A percentile compares a stretch with the other conserved stretches of the same genome.
phyloP scores from a whole-genome alignment of 1,140 invertebrate genomes.

The Conus ventricosus region DNA sequence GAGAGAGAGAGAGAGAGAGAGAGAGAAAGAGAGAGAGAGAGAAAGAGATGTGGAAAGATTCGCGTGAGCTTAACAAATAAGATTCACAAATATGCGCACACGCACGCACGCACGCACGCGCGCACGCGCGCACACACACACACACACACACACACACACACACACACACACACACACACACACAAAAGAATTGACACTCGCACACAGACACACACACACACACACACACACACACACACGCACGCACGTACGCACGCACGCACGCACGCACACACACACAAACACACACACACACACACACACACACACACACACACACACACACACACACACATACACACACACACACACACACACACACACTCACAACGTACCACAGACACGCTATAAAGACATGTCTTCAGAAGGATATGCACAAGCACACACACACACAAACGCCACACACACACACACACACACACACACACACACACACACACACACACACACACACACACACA shows the following conservation, averaged over 20 bases:
- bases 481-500: no score
- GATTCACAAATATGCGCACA: neutral
- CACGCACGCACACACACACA: neutral
- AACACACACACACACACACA: neutral
- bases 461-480: no score
- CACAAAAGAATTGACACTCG: no score
- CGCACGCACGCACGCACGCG: neutral
- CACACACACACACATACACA: neutral
- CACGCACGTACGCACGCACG: neutral
- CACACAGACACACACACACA: neutral
- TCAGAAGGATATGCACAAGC: no score
- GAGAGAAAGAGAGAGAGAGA: no score
- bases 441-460: no score
- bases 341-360: neutral
- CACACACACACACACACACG: neutral
- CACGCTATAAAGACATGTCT: no score
- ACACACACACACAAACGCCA: no score
- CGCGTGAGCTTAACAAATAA: neutral
- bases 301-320: neutral
- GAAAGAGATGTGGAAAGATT: no score
- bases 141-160: neutral
- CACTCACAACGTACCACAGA: no score
- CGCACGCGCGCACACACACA: neutral
- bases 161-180: neutral
- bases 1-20: no score